A percentile compares a stretch with the other conserved stretches of the same genome.
These are phyloP conservation scores for Tetraneura akinire DNA, from an alignment of 1,140 invertebrate species.

Conservation along the genomic window DNA sequence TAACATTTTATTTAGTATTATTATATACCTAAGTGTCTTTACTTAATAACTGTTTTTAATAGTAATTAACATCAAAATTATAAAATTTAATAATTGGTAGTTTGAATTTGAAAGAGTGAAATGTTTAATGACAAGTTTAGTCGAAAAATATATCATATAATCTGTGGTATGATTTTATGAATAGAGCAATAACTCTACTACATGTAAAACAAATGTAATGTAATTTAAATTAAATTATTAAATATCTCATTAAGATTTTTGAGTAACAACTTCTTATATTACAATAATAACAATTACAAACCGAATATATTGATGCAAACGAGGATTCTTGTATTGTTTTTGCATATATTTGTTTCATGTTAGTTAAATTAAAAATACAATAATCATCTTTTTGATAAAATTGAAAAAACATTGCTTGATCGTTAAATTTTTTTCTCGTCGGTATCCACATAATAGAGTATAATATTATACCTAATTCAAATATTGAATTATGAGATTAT, in stretches of 20 bases:
- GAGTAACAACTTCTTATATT: not conserved
- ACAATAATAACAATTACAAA: not conserved
- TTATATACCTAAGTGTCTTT: too few species aligned
- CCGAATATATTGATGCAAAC: not conserved
- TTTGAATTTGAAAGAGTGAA: too few species aligned
- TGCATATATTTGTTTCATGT: not conserved
- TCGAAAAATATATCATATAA: not conserved
- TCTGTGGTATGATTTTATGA: not conserved
- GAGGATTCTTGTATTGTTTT: not conserved
- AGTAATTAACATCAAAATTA: too few species aligned
- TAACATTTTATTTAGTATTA: too few species aligned
- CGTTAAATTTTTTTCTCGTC: not conserved
- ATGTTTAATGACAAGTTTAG: too few species aligned
- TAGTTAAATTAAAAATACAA: constrained; percentile 9
- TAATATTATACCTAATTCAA: too few species aligned
- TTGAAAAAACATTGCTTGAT: not conserved
- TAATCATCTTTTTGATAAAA: not conserved
- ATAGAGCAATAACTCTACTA: not conserved
- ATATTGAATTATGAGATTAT: too few species aligned
- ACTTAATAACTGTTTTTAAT: too few species aligned
- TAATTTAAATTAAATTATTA: too few species aligned
- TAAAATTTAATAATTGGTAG: too few species aligned
- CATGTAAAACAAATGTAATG: not conserved
- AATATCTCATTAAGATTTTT: not conserved
- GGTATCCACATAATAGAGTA: constrained; percentile 12